Conservation (phyloP, 2,113 vertebrate species). For the Lasiurus borealis region DNA sequence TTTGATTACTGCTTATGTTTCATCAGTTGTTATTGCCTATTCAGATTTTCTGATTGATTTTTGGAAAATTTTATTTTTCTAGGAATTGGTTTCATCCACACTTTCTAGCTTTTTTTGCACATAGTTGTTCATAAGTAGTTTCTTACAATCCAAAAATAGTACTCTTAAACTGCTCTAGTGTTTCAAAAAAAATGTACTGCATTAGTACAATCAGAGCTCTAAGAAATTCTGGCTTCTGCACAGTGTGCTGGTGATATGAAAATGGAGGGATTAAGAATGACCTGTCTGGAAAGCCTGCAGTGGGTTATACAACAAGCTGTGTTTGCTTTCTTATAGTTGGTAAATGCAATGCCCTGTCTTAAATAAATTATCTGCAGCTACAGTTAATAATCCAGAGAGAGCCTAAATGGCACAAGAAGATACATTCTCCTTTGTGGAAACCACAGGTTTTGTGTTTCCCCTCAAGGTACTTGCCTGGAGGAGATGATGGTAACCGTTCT, state of each 20-base stretch:
- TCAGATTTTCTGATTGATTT: too few species aligned
- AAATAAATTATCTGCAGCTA: constrained; percentile 55
- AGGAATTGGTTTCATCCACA: too few species aligned
- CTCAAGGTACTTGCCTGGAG: constrained; percentile 29
- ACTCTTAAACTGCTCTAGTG: not conserved
- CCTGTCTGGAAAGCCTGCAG: not conserved
- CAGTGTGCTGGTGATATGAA: not conserved
- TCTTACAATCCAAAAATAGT: not conserved
- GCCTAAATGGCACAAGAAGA: constrained; percentile 60
- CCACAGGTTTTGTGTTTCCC: too few species aligned
- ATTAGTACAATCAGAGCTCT: not conserved
- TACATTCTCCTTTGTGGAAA: constrained; percentile 39
- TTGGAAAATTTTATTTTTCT: too few species aligned
- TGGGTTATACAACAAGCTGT: not conserved
- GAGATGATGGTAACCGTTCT: constrained; percentile 27
- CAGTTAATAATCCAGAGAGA: constrained; percentile 58
- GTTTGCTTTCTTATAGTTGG: constrained; percentile 45
- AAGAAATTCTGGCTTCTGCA: too few species aligned
- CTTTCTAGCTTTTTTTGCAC: too few species aligned
- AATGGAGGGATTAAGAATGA: constrained; percentile 39
- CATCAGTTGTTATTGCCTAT: too few species aligned
- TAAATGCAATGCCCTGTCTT: constrained; percentile 57
- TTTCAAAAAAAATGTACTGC: not conserved
- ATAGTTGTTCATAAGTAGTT: too few species aligned
- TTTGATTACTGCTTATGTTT: too few species aligned